Evolutionary conservation across 2,888 invertebrate genomes (phyloP).

Genomic region (Andrena fulva): DNA sequence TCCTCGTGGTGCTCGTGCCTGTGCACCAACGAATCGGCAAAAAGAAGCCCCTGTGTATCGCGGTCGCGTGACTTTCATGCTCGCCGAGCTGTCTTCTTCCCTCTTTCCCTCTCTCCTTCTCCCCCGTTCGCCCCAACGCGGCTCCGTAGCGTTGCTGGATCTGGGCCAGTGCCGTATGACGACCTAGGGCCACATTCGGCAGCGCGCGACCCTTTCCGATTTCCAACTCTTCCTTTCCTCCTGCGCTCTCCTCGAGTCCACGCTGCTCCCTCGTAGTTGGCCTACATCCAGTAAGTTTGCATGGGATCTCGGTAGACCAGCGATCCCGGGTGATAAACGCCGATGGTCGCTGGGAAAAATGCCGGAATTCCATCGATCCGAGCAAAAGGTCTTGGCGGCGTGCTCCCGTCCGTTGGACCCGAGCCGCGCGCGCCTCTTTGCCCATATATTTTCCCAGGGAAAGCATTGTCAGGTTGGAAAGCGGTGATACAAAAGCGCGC

Average conservation of each 20-base stretch:
- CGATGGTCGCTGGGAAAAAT: constrained; percentile 10
- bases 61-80: constrained; percentile 77
- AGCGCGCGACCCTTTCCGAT: neutral
- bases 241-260: neutral
- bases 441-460: constrained; percentile 58
- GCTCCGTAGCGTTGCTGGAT: constrained; percentile 25
- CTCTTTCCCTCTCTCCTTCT: constrained; percentile 34
- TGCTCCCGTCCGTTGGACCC: constrained; percentile 49
- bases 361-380: constrained; percentile 4
- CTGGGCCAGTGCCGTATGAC: constrained; percentile 51
- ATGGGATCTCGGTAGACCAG: neutral
- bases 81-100: constrained; percentile 47
- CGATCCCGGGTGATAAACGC: neutral
- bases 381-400: constrained; percentile 9
- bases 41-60: constrained; percentile 66
- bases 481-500: constrained; percentile 54
- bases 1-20: constrained; percentile 58
- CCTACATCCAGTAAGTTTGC: neutral
- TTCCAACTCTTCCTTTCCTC: neutral
- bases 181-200: constrained; percentile 6
- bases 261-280: neutral
- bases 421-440: constrained; percentile 35
- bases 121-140: neutral
- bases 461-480: constrained; percentile 58
- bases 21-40: constrained; percentile 69